Conservation (phyloP, 2,888 invertebrate genomes). For the Lomographa bimaculata region DNA sequence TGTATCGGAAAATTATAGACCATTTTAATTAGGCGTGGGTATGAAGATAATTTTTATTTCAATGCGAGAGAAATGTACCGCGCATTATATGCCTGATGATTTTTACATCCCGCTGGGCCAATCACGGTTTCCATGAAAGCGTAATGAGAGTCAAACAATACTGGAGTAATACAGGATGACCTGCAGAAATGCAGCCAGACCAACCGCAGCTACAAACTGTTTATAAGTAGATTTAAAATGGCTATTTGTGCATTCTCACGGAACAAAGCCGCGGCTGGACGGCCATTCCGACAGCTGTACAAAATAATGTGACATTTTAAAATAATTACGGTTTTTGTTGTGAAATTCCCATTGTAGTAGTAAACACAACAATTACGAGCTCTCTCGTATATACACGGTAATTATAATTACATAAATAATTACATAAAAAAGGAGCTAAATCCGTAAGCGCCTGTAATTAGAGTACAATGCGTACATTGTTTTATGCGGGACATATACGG, state of each 20-base stretch:
- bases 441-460: slow-evolving; percentile 18
- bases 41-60: slow-evolving; percentile 22
- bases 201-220: slow-evolving; percentile 4
- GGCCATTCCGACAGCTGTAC: slow-evolving; percentile 31
- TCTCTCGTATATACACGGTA: slow-evolving; percentile 22
- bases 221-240: slow-evolving; percentile 30
- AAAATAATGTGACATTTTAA: slow-evolving; percentile 58
- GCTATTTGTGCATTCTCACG: slow-evolving; percentile 41
- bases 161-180: no score
- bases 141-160: slow-evolving; percentile 21
- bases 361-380: slow-evolving; percentile 33
- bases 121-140: slow-evolving; percentile 17
- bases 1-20: slow-evolving; percentile 39
- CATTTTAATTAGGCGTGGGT: slow-evolving; percentile 30
- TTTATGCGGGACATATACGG: no score
- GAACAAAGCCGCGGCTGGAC: slow-evolving; percentile 36
- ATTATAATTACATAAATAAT: slow-evolving; percentile 26
- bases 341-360: slow-evolving; percentile 31
- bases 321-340: slow-evolving; percentile 46
- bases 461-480: slow-evolving; percentile 9
- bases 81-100: slow-evolving; percentile 17
- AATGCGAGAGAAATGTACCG: slow-evolving; percentile 9
- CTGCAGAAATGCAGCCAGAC: slow-evolving; percentile 20
- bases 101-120: slow-evolving; percentile 24
- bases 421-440: slow-evolving; percentile 18